These are phyloP conservation scores for Amphiura filiformis DNA, from an alignment of 35 echinoderm and acorn worm genomes.

Conservation along the genomic window DNA sequence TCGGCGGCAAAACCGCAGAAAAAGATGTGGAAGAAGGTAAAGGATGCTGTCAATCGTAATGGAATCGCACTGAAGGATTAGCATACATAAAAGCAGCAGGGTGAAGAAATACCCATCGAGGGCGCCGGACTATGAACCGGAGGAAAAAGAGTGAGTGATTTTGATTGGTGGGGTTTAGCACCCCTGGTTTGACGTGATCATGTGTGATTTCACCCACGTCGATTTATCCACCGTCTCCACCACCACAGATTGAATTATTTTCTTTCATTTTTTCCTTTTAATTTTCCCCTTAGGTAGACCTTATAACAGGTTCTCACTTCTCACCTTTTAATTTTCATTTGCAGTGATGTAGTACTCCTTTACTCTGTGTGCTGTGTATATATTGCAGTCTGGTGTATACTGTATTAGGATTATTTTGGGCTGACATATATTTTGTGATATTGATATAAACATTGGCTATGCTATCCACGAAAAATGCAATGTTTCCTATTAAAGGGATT, in stretches of 20 bases:
- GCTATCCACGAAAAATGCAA: too few relatives aligned
- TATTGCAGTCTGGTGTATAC: too few relatives aligned
- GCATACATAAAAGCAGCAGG: constrained; percentile 54
- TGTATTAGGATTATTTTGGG: too few relatives aligned
- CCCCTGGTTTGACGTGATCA: background rate
- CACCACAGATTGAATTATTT: background rate
- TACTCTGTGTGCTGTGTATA: too few relatives aligned
- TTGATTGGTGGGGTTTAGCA: background rate
- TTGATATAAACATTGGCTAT: too few relatives aligned
- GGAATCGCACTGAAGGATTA: constrained; percentile 65
- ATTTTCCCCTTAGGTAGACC: background rate
- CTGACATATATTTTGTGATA: too few relatives aligned
- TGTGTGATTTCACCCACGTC: background rate
- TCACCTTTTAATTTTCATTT: background rate
- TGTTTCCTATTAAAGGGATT: too few relatives aligned
- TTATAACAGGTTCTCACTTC: background rate
- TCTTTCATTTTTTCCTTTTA: background rate
- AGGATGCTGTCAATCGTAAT: constrained; percentile 60
- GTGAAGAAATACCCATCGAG: constrained; percentile 38
- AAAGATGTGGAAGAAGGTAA: constrained; percentile 62
- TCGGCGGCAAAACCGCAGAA: background rate
- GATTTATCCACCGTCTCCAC: background rate
- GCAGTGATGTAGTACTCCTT: too few relatives aligned
- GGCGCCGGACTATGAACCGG: constrained; percentile 14
- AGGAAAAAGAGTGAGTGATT: constrained; percentile 57